phyloP scores from a whole-genome alignment of 1,140 invertebrate species.

The Ridgeia piscesae region DNA sequence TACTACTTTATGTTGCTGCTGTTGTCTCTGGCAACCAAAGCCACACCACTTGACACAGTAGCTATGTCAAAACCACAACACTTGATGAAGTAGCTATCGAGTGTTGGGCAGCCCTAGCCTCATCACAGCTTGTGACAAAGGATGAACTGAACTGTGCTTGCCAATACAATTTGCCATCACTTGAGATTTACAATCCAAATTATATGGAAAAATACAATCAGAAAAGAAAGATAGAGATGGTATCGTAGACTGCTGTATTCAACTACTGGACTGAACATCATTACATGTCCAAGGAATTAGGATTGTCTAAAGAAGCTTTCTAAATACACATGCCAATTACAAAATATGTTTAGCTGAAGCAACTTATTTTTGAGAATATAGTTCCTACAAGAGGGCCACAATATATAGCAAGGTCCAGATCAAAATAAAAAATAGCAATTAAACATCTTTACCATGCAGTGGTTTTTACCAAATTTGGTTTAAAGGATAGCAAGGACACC shows the following conservation, averaged over 20 bases:
- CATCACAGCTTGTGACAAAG: background rate
- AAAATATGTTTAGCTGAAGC: background rate
- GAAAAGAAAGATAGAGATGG: background rate
- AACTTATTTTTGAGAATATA: background rate
- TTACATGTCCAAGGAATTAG: background rate
- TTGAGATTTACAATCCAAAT: constrained; percentile 1
- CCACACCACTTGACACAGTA: too few relatives aligned
- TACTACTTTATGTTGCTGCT: too few relatives aligned
- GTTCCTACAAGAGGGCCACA: too few relatives aligned
- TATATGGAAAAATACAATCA: background rate
- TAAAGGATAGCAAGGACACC: background rate
- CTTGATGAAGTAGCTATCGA: too few relatives aligned
- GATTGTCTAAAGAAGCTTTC: background rate
- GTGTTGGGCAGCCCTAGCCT: background rate
- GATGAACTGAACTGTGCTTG: background rate
- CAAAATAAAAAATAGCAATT: too few relatives aligned
- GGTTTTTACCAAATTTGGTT: background rate
- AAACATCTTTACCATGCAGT: too few relatives aligned
- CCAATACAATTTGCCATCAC: background rate
- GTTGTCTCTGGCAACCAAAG: too few relatives aligned
- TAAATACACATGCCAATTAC: background rate
- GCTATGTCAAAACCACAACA: too few relatives aligned
- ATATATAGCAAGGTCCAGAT: too few relatives aligned
- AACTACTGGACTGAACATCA: background rate
- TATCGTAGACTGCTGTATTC: background rate